Percentiles rank a stretch among this genome's conserved stretches.
Evolutionary conservation across 2,888 invertebrate genomes (phyloP).

Genomic region (Pimpla rufipes): DNA sequence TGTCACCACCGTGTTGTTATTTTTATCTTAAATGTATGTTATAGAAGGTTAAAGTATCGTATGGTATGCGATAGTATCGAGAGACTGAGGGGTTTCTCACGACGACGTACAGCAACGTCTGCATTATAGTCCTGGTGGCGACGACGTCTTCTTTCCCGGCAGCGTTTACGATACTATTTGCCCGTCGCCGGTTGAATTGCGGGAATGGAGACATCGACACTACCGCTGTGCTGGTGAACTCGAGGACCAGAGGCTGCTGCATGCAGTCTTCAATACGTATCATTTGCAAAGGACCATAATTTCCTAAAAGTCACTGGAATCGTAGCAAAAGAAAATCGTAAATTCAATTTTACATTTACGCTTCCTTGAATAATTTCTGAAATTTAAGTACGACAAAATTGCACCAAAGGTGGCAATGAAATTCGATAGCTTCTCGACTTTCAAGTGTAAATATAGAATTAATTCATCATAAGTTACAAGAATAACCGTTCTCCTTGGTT

Average conservation of each 20-base stretch:
- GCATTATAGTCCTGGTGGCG: neutral
- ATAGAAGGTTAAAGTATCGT: constrained; percentile 5
- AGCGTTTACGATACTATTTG: neutral
- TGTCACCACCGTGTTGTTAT: neutral
- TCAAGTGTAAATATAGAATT: no score
- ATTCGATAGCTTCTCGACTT: no score
- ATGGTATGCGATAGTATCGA: neutral
- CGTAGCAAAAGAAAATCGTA: neutral
- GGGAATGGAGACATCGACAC: constrained; percentile 11
- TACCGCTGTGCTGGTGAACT: neutral
- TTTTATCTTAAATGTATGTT: constrained; percentile 16
- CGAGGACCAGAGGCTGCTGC: neutral
- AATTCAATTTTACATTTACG: no score
- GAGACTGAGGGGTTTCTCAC: constrained; percentile 18
- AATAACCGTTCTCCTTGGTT: no score
- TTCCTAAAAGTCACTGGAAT: neutral
- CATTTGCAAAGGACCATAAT: neutral
- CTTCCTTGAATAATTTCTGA: no score
- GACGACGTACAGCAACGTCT: constrained; percentile 9
- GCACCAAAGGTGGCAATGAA: no score
- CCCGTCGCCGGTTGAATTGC: constrained; percentile 7
- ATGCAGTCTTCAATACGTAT: neutral
- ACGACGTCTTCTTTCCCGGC: neutral
- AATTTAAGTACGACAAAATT: no score
- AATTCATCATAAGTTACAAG: no score